Base-by-base conservation (phyloP, 2,888 invertebrate species). In the Rutpela maculata region DNA sequence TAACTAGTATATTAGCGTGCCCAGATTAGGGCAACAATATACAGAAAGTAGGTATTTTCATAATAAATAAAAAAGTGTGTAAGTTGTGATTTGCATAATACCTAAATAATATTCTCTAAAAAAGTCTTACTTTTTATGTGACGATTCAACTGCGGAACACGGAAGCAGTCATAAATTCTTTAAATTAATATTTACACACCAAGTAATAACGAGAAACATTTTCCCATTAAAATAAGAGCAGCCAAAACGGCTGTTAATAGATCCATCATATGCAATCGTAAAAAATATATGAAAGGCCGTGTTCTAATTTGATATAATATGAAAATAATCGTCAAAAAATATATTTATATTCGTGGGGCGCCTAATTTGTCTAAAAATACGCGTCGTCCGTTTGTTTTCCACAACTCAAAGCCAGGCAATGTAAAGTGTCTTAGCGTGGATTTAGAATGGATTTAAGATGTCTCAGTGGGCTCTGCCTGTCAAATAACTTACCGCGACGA, bases 401-500 rank as follows among this genome's bases (percentile, higher is more conserved):
- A 79, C 81, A 77, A 77, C 67, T 81, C 80, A 80, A 80, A 81
- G 56, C 75, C 59, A 74, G 22, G 75, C 72, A 65, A 50, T 76
- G 76, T 77, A 76, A 77, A 77, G 63, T 73, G 78, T 79, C 81
- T 79, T 75, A 69, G 69, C 73, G 68, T 56, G 81, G 80, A 79
- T 81, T 80, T 72, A 67, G 75, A 78, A 79, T 79, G 80, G 80
- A 83, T 82, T 83, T 83, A 82, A 80, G 79, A 78, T 82, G 83
- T 82, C 81, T 72, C 78, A 31, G 62, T 60, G 75, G 77, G 78
- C 79, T 82, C 81, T 66, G 75, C 76, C 81, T 86, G 87, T 86
- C 87, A 82, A 84, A 85, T 87, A 87, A 84, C 76, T 87, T 79
- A 83, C 77, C 81, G 67, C 81, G 85, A 86, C 83, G 86, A 86